phyloP scores from a whole-genome alignment of 1,140 invertebrate species.

The Drosophila kikkawai region DNA sequence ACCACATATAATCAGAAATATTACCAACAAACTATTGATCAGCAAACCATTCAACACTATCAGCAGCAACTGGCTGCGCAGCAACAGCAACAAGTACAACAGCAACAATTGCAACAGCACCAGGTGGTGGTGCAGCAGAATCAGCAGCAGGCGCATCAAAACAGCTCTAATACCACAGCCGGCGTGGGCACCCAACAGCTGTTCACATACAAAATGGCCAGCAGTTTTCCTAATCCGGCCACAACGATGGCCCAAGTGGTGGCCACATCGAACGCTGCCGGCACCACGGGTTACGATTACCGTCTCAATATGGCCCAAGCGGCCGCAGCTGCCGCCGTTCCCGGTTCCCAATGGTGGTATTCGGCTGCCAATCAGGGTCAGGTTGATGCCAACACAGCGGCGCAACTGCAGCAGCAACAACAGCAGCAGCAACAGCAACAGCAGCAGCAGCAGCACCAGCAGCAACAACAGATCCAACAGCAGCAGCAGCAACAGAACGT shows the following conservation, averaged over 20 bases:
- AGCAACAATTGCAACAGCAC: constrained; percentile 87
- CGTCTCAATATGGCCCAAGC: constrained; percentile 86
- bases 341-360: constrained; percentile 90
- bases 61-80: constrained; percentile 85
- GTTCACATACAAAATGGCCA: constrained; percentile 94
- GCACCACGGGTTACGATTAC: constrained; percentile 87
- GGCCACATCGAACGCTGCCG: constrained; percentile 85
- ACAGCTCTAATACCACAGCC: constrained; percentile 87
- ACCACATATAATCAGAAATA: constrained; percentile 56
- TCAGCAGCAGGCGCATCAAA: constrained; percentile 86
- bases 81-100: constrained; percentile 86
- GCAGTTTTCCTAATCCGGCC: constrained; percentile 90
- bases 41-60: constrained; percentile 85
- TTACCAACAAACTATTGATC: constrained; percentile 86
- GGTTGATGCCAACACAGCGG: constrained; percentile 83
- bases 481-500: constrained; percentile 85
- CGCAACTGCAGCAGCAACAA: constrained; percentile 86
- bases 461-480: constrained; percentile 83
- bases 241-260: constrained; percentile 86
- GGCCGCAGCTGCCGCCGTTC: constrained; percentile 86
- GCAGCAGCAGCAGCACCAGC: constrained; percentile 85
- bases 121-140: constrained; percentile 86
- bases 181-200: constrained; percentile 89
- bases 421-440: constrained; percentile 86
- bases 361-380: constrained; percentile 86